These are phyloP conservation scores for Seira sanloemensis DNA, from an alignment of 2,888 invertebrate species.

Conservation along the genomic window DNA sequence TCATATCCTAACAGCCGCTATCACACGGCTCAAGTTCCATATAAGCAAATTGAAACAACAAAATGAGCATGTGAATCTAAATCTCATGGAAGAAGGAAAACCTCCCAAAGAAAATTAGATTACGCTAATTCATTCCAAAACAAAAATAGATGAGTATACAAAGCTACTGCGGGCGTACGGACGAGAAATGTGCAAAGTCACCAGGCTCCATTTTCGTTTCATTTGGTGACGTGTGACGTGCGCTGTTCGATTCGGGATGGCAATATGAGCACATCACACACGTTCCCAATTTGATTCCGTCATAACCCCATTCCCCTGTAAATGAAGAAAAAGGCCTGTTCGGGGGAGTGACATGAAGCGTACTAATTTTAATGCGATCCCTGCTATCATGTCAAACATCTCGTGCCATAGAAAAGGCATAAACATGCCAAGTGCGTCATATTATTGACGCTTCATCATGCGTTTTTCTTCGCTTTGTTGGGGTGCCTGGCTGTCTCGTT, in stretches of 20 bases:
- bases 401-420: too few species aligned
- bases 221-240: conserved; percentile 7
- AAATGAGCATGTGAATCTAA: too few species aligned
- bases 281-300: background rate
- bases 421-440: background rate
- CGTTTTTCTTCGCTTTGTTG: background rate
- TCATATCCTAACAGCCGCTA: too few species aligned
- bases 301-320: background rate
- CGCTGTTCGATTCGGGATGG: background rate
- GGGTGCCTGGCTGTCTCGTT: conserved; percentile 8
- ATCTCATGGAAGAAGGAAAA: too few species aligned
- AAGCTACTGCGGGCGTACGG: too few species aligned
- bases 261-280: too few species aligned
- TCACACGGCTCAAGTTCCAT: too few species aligned
- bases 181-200: too few species aligned
- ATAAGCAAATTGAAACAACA: too few species aligned
- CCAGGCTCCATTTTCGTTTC: background rate
- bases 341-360: background rate
- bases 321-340: conserved; percentile 1
- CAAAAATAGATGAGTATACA: too few species aligned
- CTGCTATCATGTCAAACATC: too few species aligned
- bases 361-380: conserved; percentile 13
- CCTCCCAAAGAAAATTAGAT: too few species aligned
- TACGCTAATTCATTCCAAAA: background rate
- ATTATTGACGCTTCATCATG: conserved; percentile 3